Percentiles rank a stretch among this genome's conserved stretches.
Conservation (phyloP, 2,113 vertebrate species). For the Cacatua alba region DNA sequence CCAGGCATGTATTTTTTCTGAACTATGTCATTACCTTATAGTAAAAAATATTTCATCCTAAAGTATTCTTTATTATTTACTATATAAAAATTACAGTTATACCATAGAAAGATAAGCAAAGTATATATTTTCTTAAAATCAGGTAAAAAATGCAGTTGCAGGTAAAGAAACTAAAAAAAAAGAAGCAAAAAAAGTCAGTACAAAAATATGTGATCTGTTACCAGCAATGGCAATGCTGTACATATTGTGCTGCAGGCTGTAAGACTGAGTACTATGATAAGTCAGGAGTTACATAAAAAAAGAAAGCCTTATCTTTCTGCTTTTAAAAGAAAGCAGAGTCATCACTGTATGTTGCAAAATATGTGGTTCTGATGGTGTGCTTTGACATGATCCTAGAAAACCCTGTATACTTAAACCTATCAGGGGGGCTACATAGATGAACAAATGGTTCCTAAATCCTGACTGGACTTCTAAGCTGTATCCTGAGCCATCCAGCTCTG, state of each 20-base stretch:
- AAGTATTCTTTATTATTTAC: not conserved
- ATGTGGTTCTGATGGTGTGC: not conserved
- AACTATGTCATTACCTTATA: not conserved
- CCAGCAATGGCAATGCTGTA: not conserved
- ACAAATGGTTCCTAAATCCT: not conserved
- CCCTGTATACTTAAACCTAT: not conserved
- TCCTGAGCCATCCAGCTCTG: not conserved
- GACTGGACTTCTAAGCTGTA: not conserved
- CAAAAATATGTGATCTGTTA: not conserved
- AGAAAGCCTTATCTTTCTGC: not conserved
- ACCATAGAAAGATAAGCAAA: not conserved
- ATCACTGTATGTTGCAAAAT: not conserved
- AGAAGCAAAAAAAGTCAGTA: fast-evolving
- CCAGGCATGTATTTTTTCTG: not conserved
- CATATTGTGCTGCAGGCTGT: not conserved
- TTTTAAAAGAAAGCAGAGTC: not conserved
- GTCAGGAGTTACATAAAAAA: not conserved
- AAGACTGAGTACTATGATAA: not conserved
- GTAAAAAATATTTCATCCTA: not conserved
- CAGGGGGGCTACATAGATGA: not conserved
- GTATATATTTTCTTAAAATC: too few species aligned
- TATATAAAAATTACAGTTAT: not conserved
- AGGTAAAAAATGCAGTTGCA: not conserved
- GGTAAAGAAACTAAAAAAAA: not conserved
- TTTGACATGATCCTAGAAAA: not conserved